Evolutionary conservation across 2,797 vertebrate species (phyloP).

Genomic region (Dromococcyx pavoninus): DNA sequence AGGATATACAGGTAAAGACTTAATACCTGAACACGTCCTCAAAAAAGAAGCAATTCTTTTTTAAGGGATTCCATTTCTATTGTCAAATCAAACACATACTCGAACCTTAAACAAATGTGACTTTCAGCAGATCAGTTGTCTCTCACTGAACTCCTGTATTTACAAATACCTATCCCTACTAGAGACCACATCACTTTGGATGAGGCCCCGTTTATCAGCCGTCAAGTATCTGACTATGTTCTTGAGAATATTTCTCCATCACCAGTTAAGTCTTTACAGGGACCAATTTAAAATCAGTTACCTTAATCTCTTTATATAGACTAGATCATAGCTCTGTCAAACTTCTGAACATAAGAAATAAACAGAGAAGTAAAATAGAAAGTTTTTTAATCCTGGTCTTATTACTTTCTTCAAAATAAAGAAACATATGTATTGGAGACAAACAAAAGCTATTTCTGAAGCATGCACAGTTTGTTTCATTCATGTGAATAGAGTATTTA

Average conservation of each 20-base stretch:
- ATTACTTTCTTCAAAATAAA: conserved; percentile 62
- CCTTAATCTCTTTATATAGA: neutral
- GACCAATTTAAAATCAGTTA: neutral
- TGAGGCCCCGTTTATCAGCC: neutral
- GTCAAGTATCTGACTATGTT: neutral
- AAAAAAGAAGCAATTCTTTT: neutral
- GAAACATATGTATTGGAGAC: conserved; percentile 32
- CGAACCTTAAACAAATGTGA: neutral
- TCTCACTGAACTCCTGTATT: neutral
- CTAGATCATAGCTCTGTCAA: neutral
- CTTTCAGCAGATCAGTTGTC: neutral
- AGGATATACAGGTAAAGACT: neutral
- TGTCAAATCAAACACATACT: neutral
- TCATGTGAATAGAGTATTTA: conserved; percentile 67
- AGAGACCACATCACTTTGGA: neutral
- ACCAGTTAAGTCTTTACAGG: neutral
- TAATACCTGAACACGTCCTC: neutral
- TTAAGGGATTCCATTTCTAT: neutral
- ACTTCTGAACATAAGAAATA: conserved; percentile 25
- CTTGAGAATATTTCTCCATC: neutral
- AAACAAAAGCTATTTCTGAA: conserved; percentile 67
- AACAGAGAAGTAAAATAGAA: conserved; percentile 3
- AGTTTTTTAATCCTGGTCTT: conserved; percentile 34
- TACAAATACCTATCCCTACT: neutral
- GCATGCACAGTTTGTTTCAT: conserved; percentile 61